Percentiles rank a stretch among this genome's conserved stretches.
Evolutionary conservation across 2,797 vertebrate species (phyloP).

Genomic region (Yasuhikotakia modesta): DNA sequence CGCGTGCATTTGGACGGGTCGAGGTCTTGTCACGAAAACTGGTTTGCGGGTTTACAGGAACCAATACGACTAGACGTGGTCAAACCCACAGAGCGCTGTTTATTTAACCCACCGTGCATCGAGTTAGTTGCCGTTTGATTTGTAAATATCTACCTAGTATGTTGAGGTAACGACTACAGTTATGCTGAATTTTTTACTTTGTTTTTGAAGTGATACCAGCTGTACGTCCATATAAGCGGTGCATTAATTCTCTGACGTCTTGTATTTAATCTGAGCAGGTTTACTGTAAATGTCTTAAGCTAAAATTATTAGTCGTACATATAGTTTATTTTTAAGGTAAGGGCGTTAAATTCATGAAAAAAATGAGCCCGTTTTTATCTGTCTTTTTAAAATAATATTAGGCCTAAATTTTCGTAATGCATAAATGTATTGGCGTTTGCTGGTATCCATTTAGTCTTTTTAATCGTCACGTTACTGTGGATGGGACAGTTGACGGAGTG

Average conservation of each 20-base stretch:
- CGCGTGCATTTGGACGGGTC: conserved; percentile 65
- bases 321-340: background rate
- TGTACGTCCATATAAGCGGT: background rate
- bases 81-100: background rate
- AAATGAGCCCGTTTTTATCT: background rate
- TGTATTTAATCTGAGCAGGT: background rate
- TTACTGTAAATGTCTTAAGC: background rate
- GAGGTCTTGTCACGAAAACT: conserved; percentile 63
- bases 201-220: background rate
- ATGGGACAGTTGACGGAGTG: too few species aligned
- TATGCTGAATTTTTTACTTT: background rate
- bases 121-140: background rate
- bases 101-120: background rate
- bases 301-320: background rate
- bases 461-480: background rate
- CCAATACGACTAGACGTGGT: conserved; percentile 31
- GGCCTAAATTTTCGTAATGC: background rate
- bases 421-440: background rate
- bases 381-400: background rate
- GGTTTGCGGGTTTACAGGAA: conserved; percentile 44
- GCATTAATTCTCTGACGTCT: background rate
- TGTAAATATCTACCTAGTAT: background rate
- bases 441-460: background rate
- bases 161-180: background rate
- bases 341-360: background rate